Conservation (phyloP, 2,888 invertebrate genomes). For the Xylophagus ater region DNA sequence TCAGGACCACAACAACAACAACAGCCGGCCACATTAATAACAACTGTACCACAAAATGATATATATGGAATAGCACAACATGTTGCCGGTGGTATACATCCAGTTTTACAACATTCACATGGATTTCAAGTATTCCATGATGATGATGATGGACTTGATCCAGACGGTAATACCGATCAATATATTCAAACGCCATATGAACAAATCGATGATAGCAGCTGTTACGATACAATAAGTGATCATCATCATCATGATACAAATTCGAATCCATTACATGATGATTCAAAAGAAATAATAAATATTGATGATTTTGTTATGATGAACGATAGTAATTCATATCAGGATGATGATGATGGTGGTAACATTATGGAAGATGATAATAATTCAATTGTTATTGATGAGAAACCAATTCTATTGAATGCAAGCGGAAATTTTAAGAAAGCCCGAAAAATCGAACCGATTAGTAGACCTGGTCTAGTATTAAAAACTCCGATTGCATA, state of each 20-base stretch:
- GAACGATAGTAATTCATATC: constrained; percentile 36
- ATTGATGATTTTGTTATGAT: constrained; percentile 39
- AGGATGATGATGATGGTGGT: constrained; percentile 24
- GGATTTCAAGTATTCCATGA: constrained; percentile 35
- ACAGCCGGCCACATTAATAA: constrained; percentile 29
- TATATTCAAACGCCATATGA: constrained; percentile 28
- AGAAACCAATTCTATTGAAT: neutral
- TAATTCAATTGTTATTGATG: constrained; percentile 5
- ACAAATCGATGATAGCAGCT: constrained; percentile 23
- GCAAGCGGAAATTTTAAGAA: constrained; percentile 21
- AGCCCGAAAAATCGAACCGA: constrained; percentile 55
- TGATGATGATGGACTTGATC: constrained; percentile 25
- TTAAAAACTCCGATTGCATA: constrained; percentile 68
- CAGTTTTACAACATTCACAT: constrained; percentile 34
- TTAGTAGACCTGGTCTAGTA: constrained; percentile 61
- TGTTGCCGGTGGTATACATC: constrained; percentile 33
- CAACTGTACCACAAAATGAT: constrained; percentile 28
- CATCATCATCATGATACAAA: constrained; percentile 22
- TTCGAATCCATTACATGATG: constrained; percentile 24
- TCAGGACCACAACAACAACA: constrained; percentile 20
- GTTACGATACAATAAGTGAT: constrained; percentile 22
- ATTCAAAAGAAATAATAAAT: constrained; percentile 37
- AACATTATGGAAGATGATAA: constrained; percentile 17
- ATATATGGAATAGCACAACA: constrained; percentile 33
- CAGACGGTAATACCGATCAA: constrained; percentile 16